phyloP scores from a whole-genome alignment of 2,797 vertebrate species.

The Buphagus erythrorhynchus region DNA sequence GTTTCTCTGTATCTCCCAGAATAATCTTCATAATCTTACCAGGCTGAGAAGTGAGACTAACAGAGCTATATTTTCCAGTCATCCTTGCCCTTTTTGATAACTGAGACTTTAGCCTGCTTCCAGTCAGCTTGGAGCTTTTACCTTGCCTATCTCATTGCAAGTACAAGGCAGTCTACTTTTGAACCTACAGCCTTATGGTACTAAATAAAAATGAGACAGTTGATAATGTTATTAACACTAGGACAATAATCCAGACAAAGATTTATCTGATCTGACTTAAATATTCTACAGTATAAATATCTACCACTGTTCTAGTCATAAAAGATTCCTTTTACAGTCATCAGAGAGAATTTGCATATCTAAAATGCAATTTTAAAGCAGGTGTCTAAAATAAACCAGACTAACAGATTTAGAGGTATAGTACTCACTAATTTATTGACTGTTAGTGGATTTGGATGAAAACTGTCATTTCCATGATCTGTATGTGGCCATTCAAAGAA shows the following conservation, averaged over 20 bases:
- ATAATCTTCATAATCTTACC: not conserved
- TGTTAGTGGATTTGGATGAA: not conserved
- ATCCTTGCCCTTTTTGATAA: not conserved
- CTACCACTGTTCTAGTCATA: not conserved
- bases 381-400: not conserved
- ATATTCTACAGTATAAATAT: not conserved
- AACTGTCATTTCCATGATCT: not conserved
- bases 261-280: not conserved
- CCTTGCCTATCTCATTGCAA: not conserved
- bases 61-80: not conserved
- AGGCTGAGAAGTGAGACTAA: not conserved
- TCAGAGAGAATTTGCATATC: not conserved
- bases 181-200: not conserved
- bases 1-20: not conserved
- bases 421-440: not conserved
- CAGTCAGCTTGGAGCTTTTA: not conserved
- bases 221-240: not conserved
- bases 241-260: not conserved
- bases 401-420: not conserved
- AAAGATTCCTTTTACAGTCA: not conserved
- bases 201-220: not conserved
- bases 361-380: not conserved
- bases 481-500: not conserved
- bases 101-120: rapidly evolving
- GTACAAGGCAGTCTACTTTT: not conserved